These are phyloP conservation scores for Acanthurus leucopareius DNA, from an alignment of 2,797 vertebrate genomes.

Conservation along the genomic window DNA sequence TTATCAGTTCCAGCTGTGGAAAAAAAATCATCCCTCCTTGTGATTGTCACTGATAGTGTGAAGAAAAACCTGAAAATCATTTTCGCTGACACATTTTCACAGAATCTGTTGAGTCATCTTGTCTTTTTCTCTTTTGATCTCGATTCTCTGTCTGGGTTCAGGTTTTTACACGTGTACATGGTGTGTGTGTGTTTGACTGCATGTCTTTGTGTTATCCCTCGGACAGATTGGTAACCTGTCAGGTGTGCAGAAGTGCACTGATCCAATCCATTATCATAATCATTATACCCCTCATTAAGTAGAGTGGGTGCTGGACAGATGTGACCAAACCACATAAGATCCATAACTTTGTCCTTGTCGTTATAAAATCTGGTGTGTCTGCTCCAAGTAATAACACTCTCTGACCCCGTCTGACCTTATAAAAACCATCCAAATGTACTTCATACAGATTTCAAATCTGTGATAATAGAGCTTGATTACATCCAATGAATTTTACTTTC, in stretches of 20 bases:
- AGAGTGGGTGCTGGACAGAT: not conserved
- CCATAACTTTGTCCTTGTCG: not conserved
- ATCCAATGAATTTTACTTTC: too few species aligned
- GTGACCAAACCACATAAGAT: not conserved
- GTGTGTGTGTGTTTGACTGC: not conserved
- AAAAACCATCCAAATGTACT: too few species aligned
- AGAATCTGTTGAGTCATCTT: not conserved
- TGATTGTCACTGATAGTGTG: not conserved
- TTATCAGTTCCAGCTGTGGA: slow-evolving; percentile 2
- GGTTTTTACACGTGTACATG: not conserved
- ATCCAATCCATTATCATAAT: not conserved
- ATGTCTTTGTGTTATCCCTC: not conserved
- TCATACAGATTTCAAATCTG: not conserved
- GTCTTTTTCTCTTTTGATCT: not conserved
- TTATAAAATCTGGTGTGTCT: not conserved
- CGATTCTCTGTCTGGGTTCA: not conserved
- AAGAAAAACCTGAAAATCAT: not conserved
- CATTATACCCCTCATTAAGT: not conserved
- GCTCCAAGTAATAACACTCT: not conserved
- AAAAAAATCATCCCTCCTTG: not conserved
- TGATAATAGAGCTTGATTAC: too few species aligned
- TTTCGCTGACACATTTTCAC: not conserved
- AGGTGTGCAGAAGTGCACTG: not conserved
- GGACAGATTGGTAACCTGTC: not conserved
- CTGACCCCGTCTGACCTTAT: not conserved